Percentiles rank a stretch among this genome's conserved stretches.
Conservation (phyloP, 2,888 invertebrate species). For the Odontocerum albicorne region DNA sequence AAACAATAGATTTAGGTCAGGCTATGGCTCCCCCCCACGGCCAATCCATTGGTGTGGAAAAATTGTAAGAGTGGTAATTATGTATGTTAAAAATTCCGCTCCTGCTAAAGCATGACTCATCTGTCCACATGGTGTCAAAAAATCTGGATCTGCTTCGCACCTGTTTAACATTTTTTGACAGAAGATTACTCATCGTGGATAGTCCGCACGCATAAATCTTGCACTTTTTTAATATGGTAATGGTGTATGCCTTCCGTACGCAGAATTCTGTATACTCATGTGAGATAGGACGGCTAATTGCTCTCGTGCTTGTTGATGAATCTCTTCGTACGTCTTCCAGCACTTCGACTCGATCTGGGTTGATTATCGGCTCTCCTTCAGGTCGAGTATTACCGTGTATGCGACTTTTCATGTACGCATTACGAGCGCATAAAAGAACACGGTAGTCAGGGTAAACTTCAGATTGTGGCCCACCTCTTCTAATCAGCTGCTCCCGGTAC, state of each 20-base stretch:
- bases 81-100: too few relatives aligned
- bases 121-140: neutral
- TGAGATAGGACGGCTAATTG: neutral
- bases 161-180: neutral
- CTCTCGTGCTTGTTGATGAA: neutral
- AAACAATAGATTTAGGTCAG: too few relatives aligned
- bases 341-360: too few relatives aligned
- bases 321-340: neutral
- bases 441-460: constrained; percentile 1
- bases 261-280: neutral
- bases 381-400: neutral
- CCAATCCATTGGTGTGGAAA: too few relatives aligned
- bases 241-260: neutral
- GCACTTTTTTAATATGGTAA: neutral
- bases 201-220: neutral
- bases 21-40: too few relatives aligned
- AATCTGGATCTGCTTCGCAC: neutral
- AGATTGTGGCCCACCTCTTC: neutral
- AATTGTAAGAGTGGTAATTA: too few relatives aligned
- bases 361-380: neutral
- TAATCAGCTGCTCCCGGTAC: neutral
- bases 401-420: too few relatives aligned
- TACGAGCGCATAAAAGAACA: too few relatives aligned
- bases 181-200: neutral
- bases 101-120: neutral